Conservation (phyloP, 2,797 vertebrate genomes). For the Pseudotriccus pelzelni region DNA sequence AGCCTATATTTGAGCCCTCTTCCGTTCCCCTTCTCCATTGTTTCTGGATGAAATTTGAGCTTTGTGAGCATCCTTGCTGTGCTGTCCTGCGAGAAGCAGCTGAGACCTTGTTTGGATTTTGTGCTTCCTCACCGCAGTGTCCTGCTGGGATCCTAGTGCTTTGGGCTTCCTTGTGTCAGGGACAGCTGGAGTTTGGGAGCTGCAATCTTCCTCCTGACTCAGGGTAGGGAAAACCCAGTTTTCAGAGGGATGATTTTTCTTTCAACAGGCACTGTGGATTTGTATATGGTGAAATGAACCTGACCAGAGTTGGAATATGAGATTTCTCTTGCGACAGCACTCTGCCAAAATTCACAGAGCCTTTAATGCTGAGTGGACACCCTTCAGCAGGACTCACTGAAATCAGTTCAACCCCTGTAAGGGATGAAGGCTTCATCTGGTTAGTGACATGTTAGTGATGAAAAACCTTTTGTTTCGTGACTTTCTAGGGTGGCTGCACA, state of each 20-base stretch:
- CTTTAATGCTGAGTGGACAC: neutral
- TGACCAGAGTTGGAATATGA: neutral
- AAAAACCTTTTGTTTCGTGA: neutral
- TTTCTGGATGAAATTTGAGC: neutral
- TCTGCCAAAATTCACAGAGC: neutral
- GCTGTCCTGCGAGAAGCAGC: neutral
- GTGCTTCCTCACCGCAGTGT: neutral
- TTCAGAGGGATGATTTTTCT: neutral
- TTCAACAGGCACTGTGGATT: neutral
- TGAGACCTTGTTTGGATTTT: neutral
- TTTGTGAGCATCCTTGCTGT: neutral
- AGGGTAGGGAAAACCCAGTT: neutral
- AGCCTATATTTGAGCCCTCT: neutral
- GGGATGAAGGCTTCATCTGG: neutral
- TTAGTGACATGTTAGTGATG: neutral
- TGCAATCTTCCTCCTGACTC: neutral
- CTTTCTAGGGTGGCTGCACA: neutral
- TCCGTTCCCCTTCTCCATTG: neutral
- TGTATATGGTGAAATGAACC: neutral
- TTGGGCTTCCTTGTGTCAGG: neutral
- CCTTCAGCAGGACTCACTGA: neutral
- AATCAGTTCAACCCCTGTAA: neutral
- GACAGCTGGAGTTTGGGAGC: neutral
- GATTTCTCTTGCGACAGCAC: neutral
- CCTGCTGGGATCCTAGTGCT: neutral